These are phyloP conservation scores for Danio jaintianensis DNA, from an alignment of 2,797 vertebrate species.

Conservation along the genomic window DNA sequence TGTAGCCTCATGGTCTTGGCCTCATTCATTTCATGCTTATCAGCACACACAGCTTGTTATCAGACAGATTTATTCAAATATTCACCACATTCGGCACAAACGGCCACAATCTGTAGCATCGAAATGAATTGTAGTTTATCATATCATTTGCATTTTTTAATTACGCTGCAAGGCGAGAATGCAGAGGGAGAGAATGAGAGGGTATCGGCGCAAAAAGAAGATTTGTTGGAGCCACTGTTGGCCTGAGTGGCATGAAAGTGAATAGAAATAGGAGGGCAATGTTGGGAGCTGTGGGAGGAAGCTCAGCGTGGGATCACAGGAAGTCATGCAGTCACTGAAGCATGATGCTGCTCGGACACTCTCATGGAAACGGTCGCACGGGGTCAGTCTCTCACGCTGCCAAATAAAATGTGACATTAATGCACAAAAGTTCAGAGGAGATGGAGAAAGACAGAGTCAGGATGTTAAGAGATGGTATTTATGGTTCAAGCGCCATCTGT, in stretches of 20 bases:
- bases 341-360: slow-evolving; percentile 17
- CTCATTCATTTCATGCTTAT: slow-evolving; percentile 47
- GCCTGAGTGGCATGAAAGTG: slow-evolving; percentile 14
- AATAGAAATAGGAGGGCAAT: slow-evolving; percentile 27
- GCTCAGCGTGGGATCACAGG: slow-evolving; percentile 23
- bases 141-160: slow-evolving; percentile 76
- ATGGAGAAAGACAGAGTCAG: slow-evolving; percentile 13
- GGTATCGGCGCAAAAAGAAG: background rate
- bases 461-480: slow-evolving; percentile 25
- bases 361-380: slow-evolving; percentile 20
- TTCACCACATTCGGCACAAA: slow-evolving; percentile 55
- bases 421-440: slow-evolving; percentile 44
- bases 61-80: slow-evolving; percentile 65
- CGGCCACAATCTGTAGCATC: slow-evolving; percentile 55
- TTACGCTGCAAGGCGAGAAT: slow-evolving; percentile 60
- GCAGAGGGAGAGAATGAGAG: background rate
- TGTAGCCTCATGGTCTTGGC: slow-evolving; percentile 44
- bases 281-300: slow-evolving; percentile 24
- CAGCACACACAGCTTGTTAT: slow-evolving; percentile 61
- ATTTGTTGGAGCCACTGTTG: slow-evolving; percentile 7
- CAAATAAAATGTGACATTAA: slow-evolving; percentile 33
- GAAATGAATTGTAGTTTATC: slow-evolving; percentile 65
- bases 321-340: slow-evolving; percentile 19
- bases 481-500: slow-evolving; percentile 39
- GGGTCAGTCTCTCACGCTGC: slow-evolving; percentile 24